Conservation (phyloP, 2,888 invertebrate species). For the Aelia acuminata region DNA sequence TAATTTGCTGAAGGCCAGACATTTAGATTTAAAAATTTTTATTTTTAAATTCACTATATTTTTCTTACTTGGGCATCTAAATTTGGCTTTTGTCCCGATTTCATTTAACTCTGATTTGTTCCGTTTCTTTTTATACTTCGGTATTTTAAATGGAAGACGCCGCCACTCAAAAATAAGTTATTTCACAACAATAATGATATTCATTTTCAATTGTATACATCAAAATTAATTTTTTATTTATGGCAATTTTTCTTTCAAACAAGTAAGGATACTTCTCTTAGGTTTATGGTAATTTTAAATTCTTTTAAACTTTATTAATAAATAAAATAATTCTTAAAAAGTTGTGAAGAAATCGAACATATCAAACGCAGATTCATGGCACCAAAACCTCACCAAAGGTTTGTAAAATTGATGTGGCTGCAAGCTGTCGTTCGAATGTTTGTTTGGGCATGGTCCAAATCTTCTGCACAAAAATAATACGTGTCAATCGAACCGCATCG, state of each 20-base stretch:
- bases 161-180: too few relatives aligned
- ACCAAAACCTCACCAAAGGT: background rate
- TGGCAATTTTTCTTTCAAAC: too few relatives aligned
- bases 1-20: background rate
- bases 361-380: background rate
- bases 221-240: too few relatives aligned
- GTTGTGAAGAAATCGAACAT: too few relatives aligned
- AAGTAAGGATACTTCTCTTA: too few relatives aligned
- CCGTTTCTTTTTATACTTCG: background rate
- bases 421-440: background rate
- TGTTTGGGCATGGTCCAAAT: background rate
- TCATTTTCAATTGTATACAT: too few relatives aligned
- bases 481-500: background rate
- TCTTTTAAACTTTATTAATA: too few relatives aligned
- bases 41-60: constrained; percentile 13
- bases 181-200: too few relatives aligned
- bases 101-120: background rate
- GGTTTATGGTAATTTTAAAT: too few relatives aligned
- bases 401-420: background rate
- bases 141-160: too few relatives aligned
- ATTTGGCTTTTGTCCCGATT: background rate
- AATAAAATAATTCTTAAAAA: too few relatives aligned
- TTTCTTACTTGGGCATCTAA: background rate
- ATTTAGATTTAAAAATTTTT: background rate
- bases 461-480: background rate